These are phyloP conservation scores for Synanceia verrucosa DNA, from an alignment of 2,797 vertebrate genomes.

Conservation along the genomic window DNA sequence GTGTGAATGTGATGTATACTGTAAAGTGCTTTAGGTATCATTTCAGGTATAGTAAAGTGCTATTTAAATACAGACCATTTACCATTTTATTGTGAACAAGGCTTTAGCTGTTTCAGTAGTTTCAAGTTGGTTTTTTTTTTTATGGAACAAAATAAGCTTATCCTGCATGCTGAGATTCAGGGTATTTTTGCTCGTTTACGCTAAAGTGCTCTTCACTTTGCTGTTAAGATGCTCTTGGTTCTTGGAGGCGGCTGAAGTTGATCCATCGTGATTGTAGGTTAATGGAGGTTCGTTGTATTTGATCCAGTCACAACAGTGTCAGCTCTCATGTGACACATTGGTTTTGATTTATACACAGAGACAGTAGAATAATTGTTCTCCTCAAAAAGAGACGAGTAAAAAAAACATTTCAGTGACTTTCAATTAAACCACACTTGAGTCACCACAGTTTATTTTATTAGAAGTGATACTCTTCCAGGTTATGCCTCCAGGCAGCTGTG, in stretches of 20 bases:
- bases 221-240: not conserved
- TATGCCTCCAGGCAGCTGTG: slow-evolving; percentile 13
- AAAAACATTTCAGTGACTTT: not conserved
- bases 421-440: slow-evolving; percentile 1
- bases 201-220: not conserved
- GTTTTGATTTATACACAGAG: not conserved
- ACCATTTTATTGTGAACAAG: too few relatives aligned
- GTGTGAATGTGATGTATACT: too few relatives aligned
- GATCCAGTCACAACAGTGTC: slow-evolving; percentile 9
- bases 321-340: not conserved
- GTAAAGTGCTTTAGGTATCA: too few relatives aligned
- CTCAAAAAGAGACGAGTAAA: not conserved
- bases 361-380: slow-evolving; percentile 6
- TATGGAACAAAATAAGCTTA: too few relatives aligned
- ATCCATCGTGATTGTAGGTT: slow-evolving; percentile 1
- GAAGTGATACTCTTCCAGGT: slow-evolving; percentile 12
- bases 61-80: too few relatives aligned
- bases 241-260: not conserved
- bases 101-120: too few relatives aligned
- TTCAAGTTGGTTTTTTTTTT: too few relatives aligned
- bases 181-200: not conserved
- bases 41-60: too few relatives aligned
- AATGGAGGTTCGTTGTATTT: not conserved
- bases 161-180: not conserved
- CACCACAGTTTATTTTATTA: slow-evolving; percentile 26